A percentile compares a stretch with the other conserved stretches of the same genome.
Conservation (phyloP, 2,888 invertebrate species). For the Stramonita haemastoma region DNA sequence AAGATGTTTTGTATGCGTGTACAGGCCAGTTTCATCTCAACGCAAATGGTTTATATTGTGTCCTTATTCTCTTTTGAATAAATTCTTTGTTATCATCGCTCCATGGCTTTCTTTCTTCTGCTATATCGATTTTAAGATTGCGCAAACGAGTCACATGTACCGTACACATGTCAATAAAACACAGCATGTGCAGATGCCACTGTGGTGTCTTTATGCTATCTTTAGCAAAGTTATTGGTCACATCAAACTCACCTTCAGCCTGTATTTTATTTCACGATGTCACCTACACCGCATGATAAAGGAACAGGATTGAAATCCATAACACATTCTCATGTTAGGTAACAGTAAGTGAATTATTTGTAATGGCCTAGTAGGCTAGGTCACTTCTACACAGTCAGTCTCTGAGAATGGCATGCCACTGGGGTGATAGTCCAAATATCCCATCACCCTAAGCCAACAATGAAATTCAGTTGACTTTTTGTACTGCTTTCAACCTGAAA, state of each 20-base stretch:
- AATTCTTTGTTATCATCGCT: not conserved
- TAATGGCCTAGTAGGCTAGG: constrained; percentile 25
- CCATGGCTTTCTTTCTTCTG: not conserved
- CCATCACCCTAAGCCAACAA: not conserved
- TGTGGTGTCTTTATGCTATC: no score
- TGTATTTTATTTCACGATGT: not conserved
- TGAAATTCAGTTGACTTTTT: not conserved
- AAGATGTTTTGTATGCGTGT: not conserved
- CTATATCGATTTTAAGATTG: not conserved
- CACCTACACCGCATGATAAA: not conserved
- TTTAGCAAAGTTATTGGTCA: no score
- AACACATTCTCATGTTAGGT: not conserved
- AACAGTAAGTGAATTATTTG: not conserved
- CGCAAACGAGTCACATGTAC: not conserved
- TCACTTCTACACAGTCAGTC: no score
- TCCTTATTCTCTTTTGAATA: no score
- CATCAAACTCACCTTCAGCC: not conserved
- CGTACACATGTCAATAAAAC: not conserved
- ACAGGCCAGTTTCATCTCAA: not conserved
- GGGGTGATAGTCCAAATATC: not conserved
- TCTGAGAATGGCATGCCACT: not conserved
- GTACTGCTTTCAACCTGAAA: not conserved
- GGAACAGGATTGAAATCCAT: not conserved
- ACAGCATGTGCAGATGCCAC: not conserved
- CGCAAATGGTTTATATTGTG: no score